Evolutionary conservation across 2,113 vertebrate species (phyloP), one percentile per base, ranked within the genome.

Genomic region (Mus pahari): DNA sequence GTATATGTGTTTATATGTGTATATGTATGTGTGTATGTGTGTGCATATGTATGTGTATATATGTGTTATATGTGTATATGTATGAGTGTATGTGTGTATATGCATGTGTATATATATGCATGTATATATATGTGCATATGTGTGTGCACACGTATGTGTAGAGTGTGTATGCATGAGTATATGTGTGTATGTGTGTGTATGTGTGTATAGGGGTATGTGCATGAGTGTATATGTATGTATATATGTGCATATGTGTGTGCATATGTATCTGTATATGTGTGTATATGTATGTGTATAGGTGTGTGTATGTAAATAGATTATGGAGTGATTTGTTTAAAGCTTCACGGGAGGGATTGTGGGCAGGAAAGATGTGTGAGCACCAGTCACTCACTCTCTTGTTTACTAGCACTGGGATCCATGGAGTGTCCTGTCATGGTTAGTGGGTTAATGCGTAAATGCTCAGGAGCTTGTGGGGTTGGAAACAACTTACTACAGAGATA

Each of bases 271-370:
- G 28, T 33, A 28, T 66, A 13, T 66, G 4, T 33, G 4, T 62
- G 9, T 26, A 28, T 64, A 28, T 64, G 5, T 33, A 12, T 66
- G 13, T 33, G 28, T 33, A 1, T 60, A 11, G 20, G 7, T 60
- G 3, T 62, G 60, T 64, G 62, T 62, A 24, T 62, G 9, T 62
- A 87, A 88, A 73, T 97, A 91, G 86, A 78, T 90, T 33, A 88
- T 24, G 22, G 88, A 82, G 42, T 13, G 75, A 86, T 83, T 94
- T 62, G 36, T 78, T 86, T 50, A 82, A 75, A 82, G 74, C 55
- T 20, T 53, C 0, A 1, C 2, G 1, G 45, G 81, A 71, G 1
- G 45, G 81, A 71, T 24, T 5, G 0, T 2, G 60, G 33, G 28
- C 20, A 70, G 22, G 4, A 20, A 33, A 28, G 53, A 22, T 11